These are phyloP conservation scores for Leucoma salicis DNA, from an alignment of 2,888 invertebrate genomes.

Conservation along the genomic window DNA sequence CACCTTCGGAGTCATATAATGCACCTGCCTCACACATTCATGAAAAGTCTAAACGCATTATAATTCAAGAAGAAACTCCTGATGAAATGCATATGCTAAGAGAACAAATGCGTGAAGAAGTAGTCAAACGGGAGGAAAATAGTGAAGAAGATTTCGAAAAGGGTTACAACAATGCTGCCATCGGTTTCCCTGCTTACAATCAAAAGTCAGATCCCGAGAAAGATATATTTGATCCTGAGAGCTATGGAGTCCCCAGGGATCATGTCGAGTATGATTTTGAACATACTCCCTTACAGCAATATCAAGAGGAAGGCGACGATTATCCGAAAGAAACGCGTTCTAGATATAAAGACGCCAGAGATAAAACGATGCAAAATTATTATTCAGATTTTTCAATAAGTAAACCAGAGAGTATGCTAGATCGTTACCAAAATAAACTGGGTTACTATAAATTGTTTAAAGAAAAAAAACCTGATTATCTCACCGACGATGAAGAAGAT, in stretches of 20 bases:
- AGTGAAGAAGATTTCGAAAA: conserved; percentile 74
- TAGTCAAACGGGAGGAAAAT: conserved; percentile 59
- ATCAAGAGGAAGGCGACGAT: conserved; percentile 58
- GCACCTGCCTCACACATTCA: conserved; percentile 42
- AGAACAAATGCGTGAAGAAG: conserved; percentile 55
- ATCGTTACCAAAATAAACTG: conserved; percentile 57
- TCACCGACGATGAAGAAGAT: conserved; percentile 37
- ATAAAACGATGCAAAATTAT: conserved; percentile 64
- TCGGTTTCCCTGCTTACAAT: conserved; percentile 67
- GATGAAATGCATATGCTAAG: conserved; percentile 52
- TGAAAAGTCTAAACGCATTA: conserved; percentile 63
- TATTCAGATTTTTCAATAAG: conserved; percentile 61
- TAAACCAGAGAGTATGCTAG: conserved; percentile 59
- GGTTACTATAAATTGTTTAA: conserved; percentile 66
- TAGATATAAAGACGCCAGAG: conserved; percentile 60
- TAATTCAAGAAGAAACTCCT: conserved; percentile 60
- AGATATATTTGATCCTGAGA: conserved; percentile 60
- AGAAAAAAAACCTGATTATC: conserved; percentile 57
- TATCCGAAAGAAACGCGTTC: conserved; percentile 59
- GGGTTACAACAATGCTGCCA: conserved; percentile 68
- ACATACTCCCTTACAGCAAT: conserved; percentile 60
- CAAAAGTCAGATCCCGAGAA: conserved; percentile 53
- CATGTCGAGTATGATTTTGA: conserved; percentile 51
- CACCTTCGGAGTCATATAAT: conserved; percentile 30
- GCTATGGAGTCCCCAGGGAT: conserved; percentile 52